phyloP scores from a whole-genome alignment of 2,113 vertebrate genomes.

The Argyrosomus japonicus region DNA sequence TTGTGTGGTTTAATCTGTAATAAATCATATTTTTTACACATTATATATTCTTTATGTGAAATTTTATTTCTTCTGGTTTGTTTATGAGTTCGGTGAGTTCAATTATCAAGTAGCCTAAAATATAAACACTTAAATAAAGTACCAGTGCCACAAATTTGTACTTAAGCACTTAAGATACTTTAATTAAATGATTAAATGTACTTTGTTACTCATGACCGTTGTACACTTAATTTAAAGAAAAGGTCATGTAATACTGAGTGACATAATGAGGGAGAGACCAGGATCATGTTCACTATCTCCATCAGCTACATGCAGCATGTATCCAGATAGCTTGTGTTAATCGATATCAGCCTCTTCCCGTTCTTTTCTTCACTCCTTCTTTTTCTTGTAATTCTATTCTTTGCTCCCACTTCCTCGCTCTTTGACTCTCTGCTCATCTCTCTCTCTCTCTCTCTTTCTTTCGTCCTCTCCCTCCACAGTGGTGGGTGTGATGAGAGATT shows the following conservation, averaged over 20 bases:
- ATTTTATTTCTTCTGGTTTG: background rate
- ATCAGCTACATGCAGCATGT: conserved; percentile 36
- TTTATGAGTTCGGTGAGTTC: background rate
- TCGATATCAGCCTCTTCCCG: conserved; percentile 53
- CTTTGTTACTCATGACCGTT: background rate
- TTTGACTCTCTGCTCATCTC: background rate
- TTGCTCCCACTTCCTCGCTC: conserved; percentile 36
- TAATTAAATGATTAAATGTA: background rate
- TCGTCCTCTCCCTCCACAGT: conserved; percentile 20
- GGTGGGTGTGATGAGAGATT: conserved; percentile 58
- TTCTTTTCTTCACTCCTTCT: conserved; percentile 32
- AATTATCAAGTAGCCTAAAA: background rate
- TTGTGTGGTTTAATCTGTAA: background rate
- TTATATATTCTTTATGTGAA: background rate
- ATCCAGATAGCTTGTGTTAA: conserved; percentile 38
- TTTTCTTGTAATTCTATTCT: conserved; percentile 61
- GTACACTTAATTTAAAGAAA: conserved; percentile 4
- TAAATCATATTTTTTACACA: background rate
- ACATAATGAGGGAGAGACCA: conserved; percentile 22
- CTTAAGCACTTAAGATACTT: no score
- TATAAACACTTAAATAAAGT: background rate
- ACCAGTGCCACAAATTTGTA: background rate
- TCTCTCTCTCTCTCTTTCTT: conserved; percentile 8
- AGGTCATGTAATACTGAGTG: conserved; percentile 37
- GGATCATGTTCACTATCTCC: conserved; percentile 21